phyloP scores from a whole-genome alignment of 2,113 vertebrate genomes.

The Daphoenositta chrysoptera region DNA sequence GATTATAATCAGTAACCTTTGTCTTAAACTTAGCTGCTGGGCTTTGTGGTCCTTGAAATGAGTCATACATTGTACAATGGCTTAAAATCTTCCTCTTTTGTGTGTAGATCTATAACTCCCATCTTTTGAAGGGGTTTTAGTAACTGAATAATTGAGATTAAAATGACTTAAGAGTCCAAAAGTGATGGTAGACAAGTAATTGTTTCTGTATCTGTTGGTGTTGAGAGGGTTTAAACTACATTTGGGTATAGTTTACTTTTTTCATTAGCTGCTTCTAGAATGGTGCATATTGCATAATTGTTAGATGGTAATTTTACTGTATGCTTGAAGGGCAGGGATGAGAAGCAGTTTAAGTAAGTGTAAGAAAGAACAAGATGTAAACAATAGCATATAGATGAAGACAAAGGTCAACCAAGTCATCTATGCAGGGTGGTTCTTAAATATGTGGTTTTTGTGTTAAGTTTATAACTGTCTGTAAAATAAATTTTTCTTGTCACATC shows the following conservation, averaged over 20 bases:
- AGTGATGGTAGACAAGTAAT: not conserved
- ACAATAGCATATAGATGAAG: not conserved
- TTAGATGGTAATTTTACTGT: not conserved
- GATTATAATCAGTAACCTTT: not conserved
- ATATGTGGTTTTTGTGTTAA: not conserved
- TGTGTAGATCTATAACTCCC: not conserved
- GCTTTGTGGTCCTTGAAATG: not conserved
- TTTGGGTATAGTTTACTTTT: not conserved
- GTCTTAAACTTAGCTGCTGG: not conserved
- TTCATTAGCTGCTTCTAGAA: not conserved
- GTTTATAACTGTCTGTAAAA: not conserved
- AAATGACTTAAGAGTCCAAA: not conserved
- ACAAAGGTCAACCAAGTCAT: not conserved
- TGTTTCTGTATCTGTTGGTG: not conserved
- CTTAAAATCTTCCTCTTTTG: not conserved
- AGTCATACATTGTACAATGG: fast-evolving
- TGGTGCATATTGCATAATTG: not conserved
- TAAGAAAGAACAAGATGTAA: not conserved
- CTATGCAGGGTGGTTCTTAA: not conserved
- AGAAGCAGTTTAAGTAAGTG: not conserved
- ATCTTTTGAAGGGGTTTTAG: not conserved
- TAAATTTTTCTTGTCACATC: not conserved
- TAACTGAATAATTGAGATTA: not conserved
- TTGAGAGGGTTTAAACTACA: not conserved
- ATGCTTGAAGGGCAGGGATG: not conserved